Base-by-base conservation (phyloP, 2,797 vertebrate species). In the Molossus alvarezi region DNA sequence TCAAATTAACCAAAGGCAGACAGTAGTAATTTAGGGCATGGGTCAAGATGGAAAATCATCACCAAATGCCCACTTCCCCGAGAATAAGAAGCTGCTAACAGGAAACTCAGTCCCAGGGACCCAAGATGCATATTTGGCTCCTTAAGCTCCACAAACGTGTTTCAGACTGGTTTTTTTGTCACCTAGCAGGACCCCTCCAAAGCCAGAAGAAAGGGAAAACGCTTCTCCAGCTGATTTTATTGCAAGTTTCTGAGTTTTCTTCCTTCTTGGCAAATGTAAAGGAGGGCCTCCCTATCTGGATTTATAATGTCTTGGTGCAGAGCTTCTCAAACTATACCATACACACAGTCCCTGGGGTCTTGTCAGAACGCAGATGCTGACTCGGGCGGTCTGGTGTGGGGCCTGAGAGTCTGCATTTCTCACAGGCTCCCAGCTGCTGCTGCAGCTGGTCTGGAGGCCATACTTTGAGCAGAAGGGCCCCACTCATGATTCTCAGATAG, bases 1-100 rank as follows among this genome's bases (percentile, higher is more conserved):
- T 57, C 71, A 84, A 23, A 90, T 73, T 69, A 65, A 87, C 65
- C 85, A 84, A 87, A 85, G 77, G 27, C 51, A 60, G 79, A 60
- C 9, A 57, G 53, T 2, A 73, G 58, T 37, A 45, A 97, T 60
- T 82, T 20, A 76, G 48, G 91, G 17, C 27, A 41, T 2, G n/a
- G 60, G 15, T 73, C 51, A 90, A 91, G 84, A 85, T 4, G 55
- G 62, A 69, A 94, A 86, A 92, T 21, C 25, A 5, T 53, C 83
- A 90, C 33, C 65, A 77, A 82, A 76, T 73, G 65, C 41, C 55
- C 65, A 17, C 29, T 62, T 71, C 20, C 60, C 71, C 0, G 2
- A 11, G 58, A 94, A 75, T 55, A 13, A 71, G 29, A 55, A 67
- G 58, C 9, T 45, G 20, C 71, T 87, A 9, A 58, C 9, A 41